Base-by-base conservation (phyloP, 2,113 vertebrate genomes). In the Dromaius novaehollandiae region DNA sequence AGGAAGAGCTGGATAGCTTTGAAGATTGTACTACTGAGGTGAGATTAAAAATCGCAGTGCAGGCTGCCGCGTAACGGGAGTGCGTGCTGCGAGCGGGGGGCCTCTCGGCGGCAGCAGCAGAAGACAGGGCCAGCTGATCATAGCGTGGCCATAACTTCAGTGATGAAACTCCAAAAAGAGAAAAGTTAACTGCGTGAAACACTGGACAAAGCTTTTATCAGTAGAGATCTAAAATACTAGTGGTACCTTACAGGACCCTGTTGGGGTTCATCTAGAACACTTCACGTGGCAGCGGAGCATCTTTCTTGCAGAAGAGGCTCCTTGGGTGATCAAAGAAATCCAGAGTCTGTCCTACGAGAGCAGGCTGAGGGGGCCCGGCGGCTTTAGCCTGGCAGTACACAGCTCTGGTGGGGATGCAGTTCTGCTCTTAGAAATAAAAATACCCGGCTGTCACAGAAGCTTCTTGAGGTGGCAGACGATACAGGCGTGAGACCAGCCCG, bases 21-120 rank as follows among this genome's bases (percentile, higher is more conserved):
- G 58, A 61, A 34, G 71, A 65, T 38, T 1, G 0, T 13, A 18
- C 42, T 48, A 1, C 11, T 68, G 40, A 81, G 36, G 60, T 58
- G 53, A 77, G 30, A 55, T 73, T 38, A 53, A 76, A 89, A 86
- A 36, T 24, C 44, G 26, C 25, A 34, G 38, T 7, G 10, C 34
- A 58, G 60, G 30, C 24, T 81, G 53, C 36, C 5, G 1, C 0
- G 0, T 13, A 71, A 46, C 26, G 64, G 14, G 38, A 75, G 0
- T 4, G 64, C 63, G 38, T 88, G 11, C 58, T 90, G 38, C 38
- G 30, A 74, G 64, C 21, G 71, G 18, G 12, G 28, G 24, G 13
- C 16, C 24, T 76, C 55, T 70, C 0, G 1, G 26, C 71, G 82
- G 8, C 15, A 70, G 51, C 40, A 63, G 6, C 11, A 70, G 73